Conservation (phyloP, 2,888 invertebrate genomes). For the Isoperla grammatica region DNA sequence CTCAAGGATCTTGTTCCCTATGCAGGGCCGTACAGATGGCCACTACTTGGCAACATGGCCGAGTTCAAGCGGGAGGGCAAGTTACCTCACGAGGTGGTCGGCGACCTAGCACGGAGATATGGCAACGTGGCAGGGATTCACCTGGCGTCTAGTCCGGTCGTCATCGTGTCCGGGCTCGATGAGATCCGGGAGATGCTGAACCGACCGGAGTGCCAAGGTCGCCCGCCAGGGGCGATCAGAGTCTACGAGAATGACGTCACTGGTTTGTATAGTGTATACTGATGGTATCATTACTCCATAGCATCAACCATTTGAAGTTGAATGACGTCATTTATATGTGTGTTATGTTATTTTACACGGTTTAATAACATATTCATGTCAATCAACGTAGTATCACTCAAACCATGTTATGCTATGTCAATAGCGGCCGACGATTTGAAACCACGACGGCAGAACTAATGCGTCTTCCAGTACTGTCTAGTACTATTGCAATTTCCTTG, state of each 20-base stretch:
- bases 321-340: too few relatives aligned
- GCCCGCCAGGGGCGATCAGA: constrained; percentile 11
- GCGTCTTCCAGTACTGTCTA: too few relatives aligned
- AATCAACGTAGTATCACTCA: too few relatives aligned
- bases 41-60: constrained; percentile 14
- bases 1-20: too few relatives aligned
- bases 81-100: background rate
- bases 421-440: too few relatives aligned
- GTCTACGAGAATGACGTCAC: constrained; percentile 10
- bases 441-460: too few relatives aligned
- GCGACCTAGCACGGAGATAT: constrained; percentile 5
- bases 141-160: constrained; percentile 9
- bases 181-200: constrained; percentile 19
- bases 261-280: constrained; percentile 1
- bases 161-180: constrained; percentile 16
- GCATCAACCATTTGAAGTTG: too few relatives aligned
- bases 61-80: constrained; percentile 6
- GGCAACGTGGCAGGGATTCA: constrained; percentile 19
- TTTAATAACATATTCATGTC: too few relatives aligned
- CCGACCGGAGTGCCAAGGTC: constrained; percentile 11
- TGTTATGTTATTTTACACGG: too few relatives aligned
- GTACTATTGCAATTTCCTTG: too few relatives aligned
- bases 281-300: too few relatives aligned
- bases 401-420: too few relatives aligned
- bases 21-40: constrained; percentile 19